Evolutionary conservation across 2,888 invertebrate genomes (phyloP).

Genomic region (Mimumesa dahlbomi): DNA sequence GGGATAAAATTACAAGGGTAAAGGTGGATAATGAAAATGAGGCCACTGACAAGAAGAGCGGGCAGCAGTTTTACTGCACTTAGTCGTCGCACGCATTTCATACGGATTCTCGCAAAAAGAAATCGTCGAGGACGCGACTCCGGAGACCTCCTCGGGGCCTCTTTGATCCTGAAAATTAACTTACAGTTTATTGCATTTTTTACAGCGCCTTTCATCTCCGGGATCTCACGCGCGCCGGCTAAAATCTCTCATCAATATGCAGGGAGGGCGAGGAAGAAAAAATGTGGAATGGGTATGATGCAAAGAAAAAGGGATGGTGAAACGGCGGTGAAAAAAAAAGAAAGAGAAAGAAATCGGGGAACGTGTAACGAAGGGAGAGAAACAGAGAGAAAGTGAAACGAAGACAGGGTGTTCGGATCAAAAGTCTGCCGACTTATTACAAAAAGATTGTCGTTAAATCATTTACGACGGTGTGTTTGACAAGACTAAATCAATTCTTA

Average conservation of each 20-base stretch:
- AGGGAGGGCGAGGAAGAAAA: constrained; percentile 42
- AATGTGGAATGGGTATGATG: constrained; percentile 24
- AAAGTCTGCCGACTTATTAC: too few species aligned
- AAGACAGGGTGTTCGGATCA: too few species aligned
- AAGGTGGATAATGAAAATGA: constrained; percentile 7
- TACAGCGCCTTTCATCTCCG: constrained; percentile 63
- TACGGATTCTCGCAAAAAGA: constrained; percentile 37
- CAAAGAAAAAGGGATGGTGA: constrained; percentile 9
- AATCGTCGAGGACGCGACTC: constrained; percentile 26
- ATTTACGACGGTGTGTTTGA: too few species aligned
- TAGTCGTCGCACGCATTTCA: constrained; percentile 26
- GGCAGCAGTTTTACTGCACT: constrained; percentile 44
- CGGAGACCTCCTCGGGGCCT: constrained; percentile 38
- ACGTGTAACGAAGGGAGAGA: background rate
- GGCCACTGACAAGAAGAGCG: constrained; percentile 7
- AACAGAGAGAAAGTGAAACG: background rate
- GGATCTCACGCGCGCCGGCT: constrained; percentile 56
- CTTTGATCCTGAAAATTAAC: constrained; percentile 67
- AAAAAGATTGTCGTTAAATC: too few species aligned
- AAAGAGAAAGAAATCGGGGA: too few species aligned
- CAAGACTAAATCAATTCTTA: too few species aligned
- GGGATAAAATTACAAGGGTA: background rate
- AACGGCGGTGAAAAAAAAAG: constrained; percentile 9
- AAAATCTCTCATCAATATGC: constrained; percentile 72
- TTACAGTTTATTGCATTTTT: constrained; percentile 68